phyloP scores from a whole-genome alignment of 2,888 invertebrate species.

The Ichneumon xanthorius region DNA sequence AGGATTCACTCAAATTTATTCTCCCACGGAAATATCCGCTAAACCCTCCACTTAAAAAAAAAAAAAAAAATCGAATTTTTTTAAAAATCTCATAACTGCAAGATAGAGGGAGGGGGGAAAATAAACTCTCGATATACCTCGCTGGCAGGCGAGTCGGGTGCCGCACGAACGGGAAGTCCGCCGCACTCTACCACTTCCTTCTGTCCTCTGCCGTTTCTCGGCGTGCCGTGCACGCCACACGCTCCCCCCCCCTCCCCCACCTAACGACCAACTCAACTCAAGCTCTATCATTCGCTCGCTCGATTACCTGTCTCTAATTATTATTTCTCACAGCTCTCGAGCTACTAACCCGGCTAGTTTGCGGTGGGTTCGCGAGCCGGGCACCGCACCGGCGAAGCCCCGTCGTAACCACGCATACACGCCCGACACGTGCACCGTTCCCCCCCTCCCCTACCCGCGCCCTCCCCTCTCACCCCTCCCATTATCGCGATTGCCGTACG shows the following conservation, averaged over 20 bases:
- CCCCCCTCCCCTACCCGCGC: slow-evolving; percentile 25
- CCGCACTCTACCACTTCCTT: slow-evolving; percentile 22
- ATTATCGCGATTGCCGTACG: not conserved
- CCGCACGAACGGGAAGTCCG: slow-evolving; percentile 20
- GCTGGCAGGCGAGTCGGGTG: not conserved
- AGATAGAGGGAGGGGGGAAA: not conserved
- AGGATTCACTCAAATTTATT: not conserved
- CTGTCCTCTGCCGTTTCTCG: slow-evolving; percentile 4
- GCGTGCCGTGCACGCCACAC: slow-evolving; percentile 12
- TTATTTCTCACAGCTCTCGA: slow-evolving; percentile 52
- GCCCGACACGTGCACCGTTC: slow-evolving; percentile 42
- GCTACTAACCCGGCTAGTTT: slow-evolving; percentile 13
- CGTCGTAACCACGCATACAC: slow-evolving; percentile 17
- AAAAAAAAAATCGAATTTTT: not conserved
- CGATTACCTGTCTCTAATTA: slow-evolving; percentile 59
- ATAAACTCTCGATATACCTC: not conserved
- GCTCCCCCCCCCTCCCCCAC: slow-evolving; percentile 12
- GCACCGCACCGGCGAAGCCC: slow-evolving; percentile 34
- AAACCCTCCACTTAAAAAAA: not conserved
- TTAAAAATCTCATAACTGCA: not conserved
- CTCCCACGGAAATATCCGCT: not conserved
- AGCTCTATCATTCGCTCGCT: slow-evolving; percentile 41
- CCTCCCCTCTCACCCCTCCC: slow-evolving; percentile 34
- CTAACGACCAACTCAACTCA: not conserved
- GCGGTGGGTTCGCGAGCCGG: slow-evolving; percentile 33